Percentiles rank a stretch among this genome's conserved stretches.
These are phyloP conservation scores for Ladona fulva DNA, from an alignment of 1,140 invertebrate genomes.

Conservation along the genomic window DNA sequence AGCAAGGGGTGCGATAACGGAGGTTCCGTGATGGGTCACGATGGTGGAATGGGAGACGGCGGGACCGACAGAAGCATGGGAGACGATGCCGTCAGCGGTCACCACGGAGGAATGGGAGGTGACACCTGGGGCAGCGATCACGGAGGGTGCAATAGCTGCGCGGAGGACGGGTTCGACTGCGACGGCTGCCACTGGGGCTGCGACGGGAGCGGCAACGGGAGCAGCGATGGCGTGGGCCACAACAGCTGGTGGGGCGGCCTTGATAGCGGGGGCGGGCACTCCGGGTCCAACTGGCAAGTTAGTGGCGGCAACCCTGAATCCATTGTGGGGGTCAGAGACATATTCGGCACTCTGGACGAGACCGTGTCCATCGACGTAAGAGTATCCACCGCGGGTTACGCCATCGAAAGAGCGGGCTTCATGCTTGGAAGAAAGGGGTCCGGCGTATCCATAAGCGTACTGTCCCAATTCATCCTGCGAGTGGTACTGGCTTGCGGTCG, in stretches of 20 bases:
- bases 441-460: conserved; percentile 22
- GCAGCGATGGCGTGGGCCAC: conserved; percentile 6
- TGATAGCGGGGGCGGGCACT: conserved; percentile 20
- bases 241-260: neutral
- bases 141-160: conserved; percentile 24
- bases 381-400: conserved; percentile 12
- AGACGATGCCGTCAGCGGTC: neutral
- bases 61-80: neutral
- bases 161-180: conserved; percentile 21
- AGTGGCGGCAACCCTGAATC: conserved; percentile 55
- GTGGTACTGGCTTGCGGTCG: conserved; percentile 36
- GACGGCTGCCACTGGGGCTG: conserved; percentile 24
- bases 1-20: conserved; percentile 23
- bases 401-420: neutral
- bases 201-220: conserved; percentile 7
- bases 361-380: conserved; percentile 26
- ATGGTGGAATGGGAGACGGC: neutral
- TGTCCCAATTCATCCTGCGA: conserved; percentile 46
- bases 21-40: neutral
- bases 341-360: conserved; percentile 37
- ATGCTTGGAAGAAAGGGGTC: neutral
- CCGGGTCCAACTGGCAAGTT: conserved; percentile 42
- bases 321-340: conserved; percentile 46
- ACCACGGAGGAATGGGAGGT: neutral
- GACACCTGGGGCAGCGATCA: neutral